A percentile compares a stretch with the other conserved stretches of the same genome.
phyloP scores from a whole-genome alignment of 2,888 invertebrate genomes.

The Danaus chrysippus region DNA sequence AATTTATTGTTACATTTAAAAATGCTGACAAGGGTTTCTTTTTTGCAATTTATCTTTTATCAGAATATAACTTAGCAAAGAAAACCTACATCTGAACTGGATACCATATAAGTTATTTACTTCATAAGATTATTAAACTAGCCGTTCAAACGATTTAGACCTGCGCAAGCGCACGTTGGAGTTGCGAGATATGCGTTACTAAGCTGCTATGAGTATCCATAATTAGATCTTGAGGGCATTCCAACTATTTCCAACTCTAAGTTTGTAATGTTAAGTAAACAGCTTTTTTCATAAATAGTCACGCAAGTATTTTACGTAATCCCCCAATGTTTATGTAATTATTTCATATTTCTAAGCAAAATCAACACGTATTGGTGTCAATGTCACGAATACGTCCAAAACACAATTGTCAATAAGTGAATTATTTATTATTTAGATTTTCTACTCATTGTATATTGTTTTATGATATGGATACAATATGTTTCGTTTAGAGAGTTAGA shows the following conservation, averaged over 20 bases:
- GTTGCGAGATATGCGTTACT: constrained; percentile 13
- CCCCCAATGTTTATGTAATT: constrained; percentile 13
- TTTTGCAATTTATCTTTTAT: too few relatives aligned
- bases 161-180: constrained; percentile 24
- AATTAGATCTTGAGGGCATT: neutral
- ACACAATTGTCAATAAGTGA: neutral
- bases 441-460: too few relatives aligned
- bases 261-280: constrained; percentile 3
- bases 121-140: constrained; percentile 40
- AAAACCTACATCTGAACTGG: too few relatives aligned
- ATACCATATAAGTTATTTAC: constrained; percentile 26
- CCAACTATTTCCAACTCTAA: too few relatives aligned
- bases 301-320: constrained; percentile 2
- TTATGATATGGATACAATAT: too few relatives aligned
- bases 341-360: constrained; percentile 17
- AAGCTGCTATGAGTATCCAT: neutral
- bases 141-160: constrained; percentile 39
- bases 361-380: constrained; percentile 22
- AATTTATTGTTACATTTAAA: too few relatives aligned
- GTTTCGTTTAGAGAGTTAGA: constrained; percentile 2
- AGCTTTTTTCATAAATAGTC: neutral
- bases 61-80: too few relatives aligned
- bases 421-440: neutral
- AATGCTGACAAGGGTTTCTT: too few relatives aligned
- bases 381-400: constrained; percentile 10